Percentiles rank a stretch among this genome's conserved stretches.
Evolutionary conservation across 2,888 invertebrate genomes (phyloP).

Genomic region (Atethmia centrago): DNA sequence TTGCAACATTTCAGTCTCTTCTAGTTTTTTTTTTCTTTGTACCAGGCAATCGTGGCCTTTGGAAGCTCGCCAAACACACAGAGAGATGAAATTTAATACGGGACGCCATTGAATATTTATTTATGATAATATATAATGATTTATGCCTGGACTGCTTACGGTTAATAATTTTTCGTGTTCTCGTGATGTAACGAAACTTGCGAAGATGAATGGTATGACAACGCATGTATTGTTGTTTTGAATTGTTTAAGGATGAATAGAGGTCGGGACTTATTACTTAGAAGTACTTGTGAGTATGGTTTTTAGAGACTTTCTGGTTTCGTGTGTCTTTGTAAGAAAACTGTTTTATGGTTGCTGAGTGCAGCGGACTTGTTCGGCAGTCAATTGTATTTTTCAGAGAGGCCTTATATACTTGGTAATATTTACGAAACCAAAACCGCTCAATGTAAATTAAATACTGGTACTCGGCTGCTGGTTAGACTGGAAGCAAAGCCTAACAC

Average conservation of each 20-base stretch:
- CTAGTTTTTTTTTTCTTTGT: conserved; percentile 45
- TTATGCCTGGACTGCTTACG: conserved; percentile 83
- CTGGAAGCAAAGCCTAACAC: no score
- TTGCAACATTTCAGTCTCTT: conserved; percentile 33
- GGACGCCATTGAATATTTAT: conserved; percentile 87
- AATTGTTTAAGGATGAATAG: conserved; percentile 29
- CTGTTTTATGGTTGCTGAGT: neutral
- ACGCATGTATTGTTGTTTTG: conserved; percentile 51
- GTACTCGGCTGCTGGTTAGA: neutral
- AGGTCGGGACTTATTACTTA: conserved; percentile 15
- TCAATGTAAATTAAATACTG: neutral
- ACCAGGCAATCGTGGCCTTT: conserved; percentile 78
- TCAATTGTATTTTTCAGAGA: neutral
- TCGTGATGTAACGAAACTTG: conserved; percentile 60
- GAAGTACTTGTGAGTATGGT: conserved; percentile 4
- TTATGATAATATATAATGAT: conserved; percentile 89
- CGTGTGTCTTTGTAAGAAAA: neutral
- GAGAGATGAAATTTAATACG: conserved; percentile 87
- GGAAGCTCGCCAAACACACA: conserved; percentile 80
- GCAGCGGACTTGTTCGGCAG: neutral
- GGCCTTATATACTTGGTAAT: neutral
- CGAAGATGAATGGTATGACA: conserved; percentile 57
- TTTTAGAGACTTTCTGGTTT: neutral
- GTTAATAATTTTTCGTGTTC: conserved; percentile 82
- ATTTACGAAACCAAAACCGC: neutral